Conservation (phyloP, 2,888 invertebrate species). For the Cosmorhoe ocellata region DNA sequence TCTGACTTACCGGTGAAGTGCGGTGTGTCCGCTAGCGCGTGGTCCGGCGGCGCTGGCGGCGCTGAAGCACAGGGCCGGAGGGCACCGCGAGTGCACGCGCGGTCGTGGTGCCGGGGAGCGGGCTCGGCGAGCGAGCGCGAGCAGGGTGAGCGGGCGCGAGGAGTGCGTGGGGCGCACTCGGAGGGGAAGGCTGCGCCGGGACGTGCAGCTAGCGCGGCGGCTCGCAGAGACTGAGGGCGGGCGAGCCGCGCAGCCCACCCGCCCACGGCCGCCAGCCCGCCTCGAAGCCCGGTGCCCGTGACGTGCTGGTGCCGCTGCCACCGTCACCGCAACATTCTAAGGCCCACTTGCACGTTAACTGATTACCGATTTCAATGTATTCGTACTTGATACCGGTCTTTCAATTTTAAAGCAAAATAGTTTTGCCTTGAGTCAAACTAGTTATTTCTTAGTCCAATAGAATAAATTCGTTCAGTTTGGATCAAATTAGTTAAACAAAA, state of each 20-base stretch:
- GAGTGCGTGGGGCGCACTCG: constrained; percentile 30
- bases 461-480: too few species aligned
- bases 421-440: too few species aligned
- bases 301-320: constrained; percentile 54
- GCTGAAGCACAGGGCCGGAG: constrained; percentile 55
- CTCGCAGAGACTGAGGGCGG: constrained; percentile 65
- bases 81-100: constrained; percentile 46
- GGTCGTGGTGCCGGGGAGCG: constrained; percentile 64
- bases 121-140: constrained; percentile 34
- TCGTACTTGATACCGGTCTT: too few species aligned
- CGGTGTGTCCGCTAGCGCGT: constrained; percentile 25
- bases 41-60: constrained; percentile 36
- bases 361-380: too few species aligned
- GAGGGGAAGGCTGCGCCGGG: constrained; percentile 47
- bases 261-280: constrained; percentile 57
- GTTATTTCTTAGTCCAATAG: too few species aligned
- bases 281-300: constrained; percentile 48
- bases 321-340: constrained; percentile 53
- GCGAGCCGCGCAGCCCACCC: constrained; percentile 57
- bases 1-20: constrained; percentile 48
- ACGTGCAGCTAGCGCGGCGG: constrained; percentile 70
- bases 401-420: too few species aligned
- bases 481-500: too few species aligned
- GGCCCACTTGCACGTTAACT: too few species aligned
- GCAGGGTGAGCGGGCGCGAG: constrained; percentile 33